phyloP scores from a whole-genome alignment of 2,113 vertebrate species.

The Leucopsar rothschildi region DNA sequence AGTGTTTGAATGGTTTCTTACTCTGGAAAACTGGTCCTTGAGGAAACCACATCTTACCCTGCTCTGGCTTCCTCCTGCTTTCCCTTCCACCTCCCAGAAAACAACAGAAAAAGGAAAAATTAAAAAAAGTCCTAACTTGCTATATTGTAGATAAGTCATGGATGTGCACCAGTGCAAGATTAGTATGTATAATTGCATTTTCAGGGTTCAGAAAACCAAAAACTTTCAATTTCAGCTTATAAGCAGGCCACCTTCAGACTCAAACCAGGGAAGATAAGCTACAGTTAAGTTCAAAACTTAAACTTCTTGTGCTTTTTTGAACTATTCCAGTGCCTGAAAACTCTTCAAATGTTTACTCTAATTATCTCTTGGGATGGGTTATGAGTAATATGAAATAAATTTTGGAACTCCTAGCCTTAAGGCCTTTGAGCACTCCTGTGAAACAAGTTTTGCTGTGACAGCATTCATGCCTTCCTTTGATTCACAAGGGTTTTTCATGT shows the following conservation, averaged over 20 bases:
- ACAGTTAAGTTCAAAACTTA: neutral
- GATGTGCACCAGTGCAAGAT: neutral
- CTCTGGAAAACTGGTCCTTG: neutral
- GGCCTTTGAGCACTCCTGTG: neutral
- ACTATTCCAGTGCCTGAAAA: neutral
- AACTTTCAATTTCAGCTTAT: neutral
- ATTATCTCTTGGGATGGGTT: constrained; percentile 35
- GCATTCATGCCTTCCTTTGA: neutral
- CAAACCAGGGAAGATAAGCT: neutral
- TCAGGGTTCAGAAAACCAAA: neutral
- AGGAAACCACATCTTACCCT: neutral
- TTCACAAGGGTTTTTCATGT: neutral
- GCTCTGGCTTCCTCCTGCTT: neutral
- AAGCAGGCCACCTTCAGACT: neutral
- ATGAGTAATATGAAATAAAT: constrained; percentile 39
- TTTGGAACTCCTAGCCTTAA: constrained; percentile 29
- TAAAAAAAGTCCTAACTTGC: neutral
- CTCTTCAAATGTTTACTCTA: neutral
- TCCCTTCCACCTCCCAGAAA: neutral
- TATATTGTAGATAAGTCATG: neutral
- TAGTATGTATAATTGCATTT: neutral
- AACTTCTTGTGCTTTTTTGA: neutral
- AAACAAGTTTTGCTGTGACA: neutral
- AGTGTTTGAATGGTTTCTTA: neutral
- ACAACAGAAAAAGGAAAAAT: neutral